phyloP scores from a whole-genome alignment of 2,797 vertebrate genomes.

The Podargus strigoides region DNA sequence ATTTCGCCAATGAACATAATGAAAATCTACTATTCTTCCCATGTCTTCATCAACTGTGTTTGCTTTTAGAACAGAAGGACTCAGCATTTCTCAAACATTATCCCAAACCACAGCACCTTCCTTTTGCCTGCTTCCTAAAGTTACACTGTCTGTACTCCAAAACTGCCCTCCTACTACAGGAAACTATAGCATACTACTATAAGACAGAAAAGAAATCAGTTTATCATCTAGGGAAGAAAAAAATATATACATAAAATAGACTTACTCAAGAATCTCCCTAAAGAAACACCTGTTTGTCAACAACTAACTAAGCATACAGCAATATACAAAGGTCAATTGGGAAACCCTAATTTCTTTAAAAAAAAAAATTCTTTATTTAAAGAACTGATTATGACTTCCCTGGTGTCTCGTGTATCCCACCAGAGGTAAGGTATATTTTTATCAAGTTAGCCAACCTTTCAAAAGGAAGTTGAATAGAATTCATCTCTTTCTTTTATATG shows the following conservation, averaged over 20 bases:
- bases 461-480: not conserved
- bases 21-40: not conserved
- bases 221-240: not conserved
- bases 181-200: not conserved
- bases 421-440: not conserved
- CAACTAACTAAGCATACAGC: not conserved
- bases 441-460: not conserved
- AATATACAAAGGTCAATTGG: not conserved
- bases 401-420: rapidly evolving
- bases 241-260: not conserved
- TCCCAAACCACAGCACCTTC: not conserved
- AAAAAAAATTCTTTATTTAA: not conserved
- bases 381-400: not conserved
- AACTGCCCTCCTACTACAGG: not conserved
- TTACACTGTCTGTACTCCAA: not conserved
- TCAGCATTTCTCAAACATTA: not conserved
- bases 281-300: not conserved
- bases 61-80: not conserved
- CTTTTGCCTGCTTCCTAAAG: not conserved
- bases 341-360: not conserved
- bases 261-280: not conserved
- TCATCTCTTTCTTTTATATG: not conserved
- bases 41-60: not conserved
- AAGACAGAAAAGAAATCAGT: not conserved
- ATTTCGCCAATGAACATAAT: not conserved